Conservation (phyloP, 2,113 vertebrate species). For the Carassius gibelio region DNA sequence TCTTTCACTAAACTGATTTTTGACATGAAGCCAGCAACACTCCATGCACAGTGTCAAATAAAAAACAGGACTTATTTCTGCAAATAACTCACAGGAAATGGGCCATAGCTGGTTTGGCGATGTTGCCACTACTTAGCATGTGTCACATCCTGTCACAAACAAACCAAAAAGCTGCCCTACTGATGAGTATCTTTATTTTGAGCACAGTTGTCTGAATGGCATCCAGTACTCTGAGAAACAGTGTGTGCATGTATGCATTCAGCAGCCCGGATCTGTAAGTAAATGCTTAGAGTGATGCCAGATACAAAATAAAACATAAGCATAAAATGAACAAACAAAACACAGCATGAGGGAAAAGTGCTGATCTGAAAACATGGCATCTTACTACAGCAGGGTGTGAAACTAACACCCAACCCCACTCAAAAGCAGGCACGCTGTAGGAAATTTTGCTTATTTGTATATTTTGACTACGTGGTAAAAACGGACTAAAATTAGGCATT, state of each 20-base stretch:
- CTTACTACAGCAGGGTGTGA: not conserved
- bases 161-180: not conserved
- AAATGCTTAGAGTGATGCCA: not conserved
- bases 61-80: not conserved
- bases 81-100: conserved; percentile 1
- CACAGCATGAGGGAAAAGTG: not conserved
- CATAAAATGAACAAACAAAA: not conserved
- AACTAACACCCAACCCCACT: not conserved
- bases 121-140: not conserved
- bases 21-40: not conserved
- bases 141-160: conserved; percentile 7
- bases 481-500: not conserved
- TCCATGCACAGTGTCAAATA: not conserved
- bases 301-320: not conserved
- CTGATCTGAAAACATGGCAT: not conserved
- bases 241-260: not conserved
- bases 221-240: not conserved
- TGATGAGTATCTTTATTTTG: not conserved
- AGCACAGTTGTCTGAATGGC: not conserved
- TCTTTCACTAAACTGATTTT: not conserved
- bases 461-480: not conserved
- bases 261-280: not conserved
- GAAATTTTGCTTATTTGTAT: not conserved
- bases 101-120: not conserved
- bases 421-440: not conserved